phyloP scores from a whole-genome alignment of 2,113 vertebrate genomes.

The Sphyrna mokarran region DNA sequence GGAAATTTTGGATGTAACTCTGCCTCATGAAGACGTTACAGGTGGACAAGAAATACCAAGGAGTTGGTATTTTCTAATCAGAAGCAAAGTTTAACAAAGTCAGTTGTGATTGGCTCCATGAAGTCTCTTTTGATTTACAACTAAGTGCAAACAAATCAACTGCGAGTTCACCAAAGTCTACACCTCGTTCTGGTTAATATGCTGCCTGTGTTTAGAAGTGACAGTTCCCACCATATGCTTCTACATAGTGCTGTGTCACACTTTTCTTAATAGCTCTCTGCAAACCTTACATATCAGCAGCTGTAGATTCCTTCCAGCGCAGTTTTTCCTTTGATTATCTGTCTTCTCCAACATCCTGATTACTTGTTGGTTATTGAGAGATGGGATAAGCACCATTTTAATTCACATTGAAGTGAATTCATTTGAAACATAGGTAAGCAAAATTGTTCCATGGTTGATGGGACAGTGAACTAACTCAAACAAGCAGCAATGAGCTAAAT shows the following conservation, averaged over 20 bases:
- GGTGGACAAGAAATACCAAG: not conserved
- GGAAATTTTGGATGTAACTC: not conserved
- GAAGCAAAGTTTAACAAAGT: not conserved
- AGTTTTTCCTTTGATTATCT: not conserved
- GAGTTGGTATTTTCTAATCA: not conserved
- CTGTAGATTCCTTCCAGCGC: not conserved
- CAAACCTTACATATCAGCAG: not conserved
- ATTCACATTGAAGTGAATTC: too few species aligned
- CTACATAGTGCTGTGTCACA: not conserved
- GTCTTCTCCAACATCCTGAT: not conserved
- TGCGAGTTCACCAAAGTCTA: not conserved
- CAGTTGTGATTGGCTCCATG: not conserved
- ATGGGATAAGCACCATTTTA: not conserved
- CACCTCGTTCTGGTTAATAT: not conserved
- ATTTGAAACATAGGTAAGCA: too few species aligned
- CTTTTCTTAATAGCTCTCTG: not conserved
- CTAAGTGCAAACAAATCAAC: not conserved
- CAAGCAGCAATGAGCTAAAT: not conserved
- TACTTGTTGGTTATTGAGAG: not conserved
- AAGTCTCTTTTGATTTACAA: not conserved
- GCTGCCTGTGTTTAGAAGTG: not conserved
- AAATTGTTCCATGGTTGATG: too few species aligned
- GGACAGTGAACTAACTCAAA: not conserved
- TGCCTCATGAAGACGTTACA: not conserved
- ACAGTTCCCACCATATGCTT: not conserved